Conservation (phyloP, 2,113 vertebrate species). For the Caranx melampygus region DNA sequence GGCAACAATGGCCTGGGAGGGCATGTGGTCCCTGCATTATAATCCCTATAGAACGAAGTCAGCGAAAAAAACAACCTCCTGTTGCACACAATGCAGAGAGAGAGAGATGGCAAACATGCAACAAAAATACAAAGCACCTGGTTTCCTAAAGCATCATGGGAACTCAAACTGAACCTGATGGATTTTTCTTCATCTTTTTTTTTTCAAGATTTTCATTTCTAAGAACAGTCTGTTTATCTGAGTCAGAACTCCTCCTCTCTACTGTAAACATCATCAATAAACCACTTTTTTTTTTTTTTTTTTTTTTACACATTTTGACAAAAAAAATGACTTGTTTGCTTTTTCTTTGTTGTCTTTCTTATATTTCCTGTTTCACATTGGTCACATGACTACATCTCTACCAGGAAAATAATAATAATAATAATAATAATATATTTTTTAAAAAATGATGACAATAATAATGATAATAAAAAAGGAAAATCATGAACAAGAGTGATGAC, state of each 20-base stretch:
- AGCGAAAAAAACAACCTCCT: slow-evolving; percentile 78
- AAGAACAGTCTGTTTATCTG: background rate
- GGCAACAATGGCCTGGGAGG: slow-evolving; percentile 80
- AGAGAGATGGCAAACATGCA: slow-evolving; percentile 55
- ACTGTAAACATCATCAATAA: background rate
- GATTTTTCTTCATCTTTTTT: background rate
- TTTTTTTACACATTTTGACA: background rate
- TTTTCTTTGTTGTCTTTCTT: background rate
- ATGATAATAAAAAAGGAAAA: background rate
- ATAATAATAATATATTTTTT: background rate
- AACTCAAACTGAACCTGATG: background rate
- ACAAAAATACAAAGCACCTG: slow-evolving; percentile 57
- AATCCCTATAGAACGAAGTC: slow-evolving; percentile 84
- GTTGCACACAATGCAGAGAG: slow-evolving; percentile 69
- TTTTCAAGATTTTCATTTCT: background rate
- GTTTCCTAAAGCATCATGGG: slow-evolving; percentile 1
- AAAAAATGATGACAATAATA: no score
- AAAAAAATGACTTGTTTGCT: background rate
- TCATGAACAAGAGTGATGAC: slow-evolving; percentile 40
- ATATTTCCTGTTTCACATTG: background rate
- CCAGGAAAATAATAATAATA: background rate
- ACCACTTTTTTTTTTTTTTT: background rate
- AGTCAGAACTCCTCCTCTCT: no score
- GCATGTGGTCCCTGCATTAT: slow-evolving; percentile 78
- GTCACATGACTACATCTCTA: background rate